phyloP scores from a whole-genome alignment of 35 echinoderm and acorn worm species.

The Apostichopus japonicus region DNA sequence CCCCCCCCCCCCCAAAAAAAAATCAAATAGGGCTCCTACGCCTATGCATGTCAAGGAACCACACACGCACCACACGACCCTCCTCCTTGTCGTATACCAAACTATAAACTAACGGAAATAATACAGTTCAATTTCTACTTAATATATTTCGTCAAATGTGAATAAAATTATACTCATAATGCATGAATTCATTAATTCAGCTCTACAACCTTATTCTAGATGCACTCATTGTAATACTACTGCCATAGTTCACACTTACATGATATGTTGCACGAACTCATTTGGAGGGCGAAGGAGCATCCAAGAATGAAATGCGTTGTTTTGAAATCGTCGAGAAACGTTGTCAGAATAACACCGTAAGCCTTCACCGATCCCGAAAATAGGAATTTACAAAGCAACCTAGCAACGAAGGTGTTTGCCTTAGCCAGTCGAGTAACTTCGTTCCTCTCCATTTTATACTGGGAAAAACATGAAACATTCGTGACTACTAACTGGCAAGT shows the following conservation, averaged over 20 bases:
- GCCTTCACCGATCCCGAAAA: not conserved
- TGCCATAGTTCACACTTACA: not conserved
- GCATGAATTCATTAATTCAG: too few species aligned
- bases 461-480: too few species aligned
- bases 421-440: not conserved
- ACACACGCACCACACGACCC: not conserved
- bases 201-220: too few species aligned
- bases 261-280: not conserved
- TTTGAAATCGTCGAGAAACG: not conserved
- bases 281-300: not conserved
- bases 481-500: too few species aligned
- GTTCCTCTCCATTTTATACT: not conserved
- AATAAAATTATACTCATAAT: not conserved
- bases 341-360: not conserved
- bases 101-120: not conserved
- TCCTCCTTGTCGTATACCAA: not conserved
- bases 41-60: too few species aligned
- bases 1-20: too few species aligned
- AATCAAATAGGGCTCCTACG: too few species aligned
- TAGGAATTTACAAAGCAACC: conserved; percentile 11
- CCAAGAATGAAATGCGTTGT: not conserved
- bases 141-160: too few species aligned
- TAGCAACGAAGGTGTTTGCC: conserved; percentile 3
- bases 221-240: too few species aligned
- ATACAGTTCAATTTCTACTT: too few species aligned